Evolutionary conservation across 2,113 vertebrate species (phyloP), one percentile per base, ranked within the genome.

Genomic region (Ploceus nigricollis): DNA sequence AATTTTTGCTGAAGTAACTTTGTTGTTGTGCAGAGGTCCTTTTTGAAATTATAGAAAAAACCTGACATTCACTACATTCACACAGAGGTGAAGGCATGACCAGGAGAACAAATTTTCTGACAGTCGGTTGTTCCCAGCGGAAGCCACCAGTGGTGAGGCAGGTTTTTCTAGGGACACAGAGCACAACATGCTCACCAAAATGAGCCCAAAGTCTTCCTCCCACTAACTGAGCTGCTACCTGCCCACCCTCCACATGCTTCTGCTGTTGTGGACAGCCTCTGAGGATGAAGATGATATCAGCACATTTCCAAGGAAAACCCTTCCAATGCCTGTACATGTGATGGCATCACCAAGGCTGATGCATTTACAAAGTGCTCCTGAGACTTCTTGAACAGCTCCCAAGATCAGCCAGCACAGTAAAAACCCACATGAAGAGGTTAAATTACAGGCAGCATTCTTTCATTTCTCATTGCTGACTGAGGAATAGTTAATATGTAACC

Each of bases 401-500:
- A 70, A 42, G 35, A 84, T 27, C 64, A 70, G n/a, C 12, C 35
- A 80, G 23, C 42, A 40, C 45, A 72, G 14, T 56, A 76, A 88
- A 64, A 89, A 90, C 3, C 5, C 31, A 39, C 30, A 54, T 11
- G 13, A 90, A 85, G 58, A 51, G 28, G 70, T 81, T 66, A 87
- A 89, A 89, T 50, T 63, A 35, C 25, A 78, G 56, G 8, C 35
- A 80, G 4, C 2, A 0, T 57, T 77, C 61, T 73, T 88, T 77
- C 58, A 88, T 86, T 83, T 73, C 76, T 85, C 78, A 7, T 21
- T 60, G 40, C 40, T 92, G 37, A 63, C 47, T 61, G 69, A 65
- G 23, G 33, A 84, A 28, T 15, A 77, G 92, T 96, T 90, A 80
- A 79, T 90, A 65, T 57, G 21, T 66, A 95, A 93, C 88, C 4